Evolutionary conservation across 2,797 vertebrate species (phyloP).

Genomic region (Galagoides demidoff): DNA sequence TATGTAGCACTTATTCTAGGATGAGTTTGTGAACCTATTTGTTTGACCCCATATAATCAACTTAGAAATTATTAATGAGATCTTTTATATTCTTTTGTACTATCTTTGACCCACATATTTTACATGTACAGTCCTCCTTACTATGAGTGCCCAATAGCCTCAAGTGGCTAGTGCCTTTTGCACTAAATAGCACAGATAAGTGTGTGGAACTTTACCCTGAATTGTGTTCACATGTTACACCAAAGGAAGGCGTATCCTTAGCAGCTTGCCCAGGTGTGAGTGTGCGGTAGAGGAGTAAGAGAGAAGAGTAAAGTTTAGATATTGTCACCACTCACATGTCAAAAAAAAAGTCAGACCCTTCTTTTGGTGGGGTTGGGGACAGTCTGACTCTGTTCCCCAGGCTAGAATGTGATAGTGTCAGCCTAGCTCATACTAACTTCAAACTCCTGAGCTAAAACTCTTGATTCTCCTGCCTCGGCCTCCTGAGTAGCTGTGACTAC

Average conservation of each 20-base stretch:
- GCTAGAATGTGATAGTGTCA: no score
- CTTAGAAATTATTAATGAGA: neutral
- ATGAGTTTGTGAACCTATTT: no score
- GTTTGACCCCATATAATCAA: neutral
- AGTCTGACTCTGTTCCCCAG: no score
- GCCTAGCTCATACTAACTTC: no score
- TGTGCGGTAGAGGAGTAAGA: neutral
- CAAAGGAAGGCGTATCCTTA: neutral
- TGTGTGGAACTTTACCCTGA: neutral
- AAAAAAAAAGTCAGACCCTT: neutral
- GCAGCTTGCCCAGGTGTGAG: neutral
- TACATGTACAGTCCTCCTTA: neutral
- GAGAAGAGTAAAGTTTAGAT: neutral
- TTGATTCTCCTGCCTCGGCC: no score
- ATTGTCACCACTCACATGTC: neutral
- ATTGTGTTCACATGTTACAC: neutral
- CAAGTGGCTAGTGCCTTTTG: neutral
- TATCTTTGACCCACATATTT: neutral
- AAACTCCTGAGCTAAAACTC: no score
- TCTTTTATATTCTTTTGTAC: constrained; percentile 1
- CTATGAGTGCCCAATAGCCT: neutral
- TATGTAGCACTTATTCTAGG: no score
- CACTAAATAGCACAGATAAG: neutral
- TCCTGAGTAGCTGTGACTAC: no score
- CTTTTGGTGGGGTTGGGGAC: neutral